Evolutionary conservation across 2,797 vertebrate genomes (phyloP).

Genomic region (Ficedula albicollis): DNA sequence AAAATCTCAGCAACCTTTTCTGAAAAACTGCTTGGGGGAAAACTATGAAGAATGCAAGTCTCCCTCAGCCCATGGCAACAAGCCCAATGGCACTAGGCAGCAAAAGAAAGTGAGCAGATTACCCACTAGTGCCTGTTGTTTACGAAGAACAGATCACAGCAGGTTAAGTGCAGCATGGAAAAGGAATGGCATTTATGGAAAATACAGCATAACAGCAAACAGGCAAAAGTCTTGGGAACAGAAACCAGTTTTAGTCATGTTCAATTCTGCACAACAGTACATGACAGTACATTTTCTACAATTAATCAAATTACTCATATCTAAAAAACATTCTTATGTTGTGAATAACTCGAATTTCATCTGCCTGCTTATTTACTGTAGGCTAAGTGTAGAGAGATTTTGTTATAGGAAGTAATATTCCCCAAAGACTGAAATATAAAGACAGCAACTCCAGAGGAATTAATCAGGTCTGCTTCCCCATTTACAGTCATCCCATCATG

Average conservation of each 20-base stretch:
- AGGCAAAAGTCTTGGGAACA: not conserved
- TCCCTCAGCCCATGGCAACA: conserved; percentile 60
- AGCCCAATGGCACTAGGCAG: conserved; percentile 46
- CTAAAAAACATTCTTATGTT: conserved; percentile 2
- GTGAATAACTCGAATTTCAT: not conserved
- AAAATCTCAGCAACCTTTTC: conserved; percentile 36
- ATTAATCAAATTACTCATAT: not conserved
- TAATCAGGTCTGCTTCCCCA: not conserved
- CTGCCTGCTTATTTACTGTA: not conserved
- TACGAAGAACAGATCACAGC: conserved; percentile 66
- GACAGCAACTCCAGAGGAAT: not conserved
- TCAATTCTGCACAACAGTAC: not conserved
- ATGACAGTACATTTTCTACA: not conserved
- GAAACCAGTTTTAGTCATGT: not conserved
- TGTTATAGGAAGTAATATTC: not conserved
- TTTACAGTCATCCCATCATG: not conserved
- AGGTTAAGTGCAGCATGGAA: conserved; percentile 59
- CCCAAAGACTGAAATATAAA: not conserved
- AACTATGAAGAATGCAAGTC: conserved; percentile 47
- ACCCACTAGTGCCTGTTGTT: conserved; percentile 48
- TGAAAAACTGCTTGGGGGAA: conserved; percentile 29
- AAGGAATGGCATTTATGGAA: conserved; percentile 59
- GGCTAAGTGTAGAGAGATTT: not conserved
- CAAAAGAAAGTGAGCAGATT: conserved; percentile 55
- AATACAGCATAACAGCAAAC: conserved; percentile 37